A percentile compares a stretch with the other conserved stretches of the same genome.
Evolutionary conservation across 2,113 vertebrate genomes (phyloP).

Genomic region (Urocolius indicus): DNA sequence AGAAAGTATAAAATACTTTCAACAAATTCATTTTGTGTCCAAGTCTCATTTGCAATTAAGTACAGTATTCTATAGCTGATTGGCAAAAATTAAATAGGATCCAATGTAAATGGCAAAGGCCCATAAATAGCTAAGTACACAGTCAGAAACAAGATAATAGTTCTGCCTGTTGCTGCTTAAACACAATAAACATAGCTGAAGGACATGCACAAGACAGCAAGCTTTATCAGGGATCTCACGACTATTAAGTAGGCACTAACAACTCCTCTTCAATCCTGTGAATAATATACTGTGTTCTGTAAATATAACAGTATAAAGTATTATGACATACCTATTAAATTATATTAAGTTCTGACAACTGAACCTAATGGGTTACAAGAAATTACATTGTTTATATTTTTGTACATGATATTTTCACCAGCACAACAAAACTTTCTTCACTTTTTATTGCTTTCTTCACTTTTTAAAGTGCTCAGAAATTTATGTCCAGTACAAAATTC

Average conservation of each 20-base stretch:
- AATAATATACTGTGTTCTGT: background rate
- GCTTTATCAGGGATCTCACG: background rate
- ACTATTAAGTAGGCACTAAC: background rate
- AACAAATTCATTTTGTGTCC: background rate
- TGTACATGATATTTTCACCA: background rate
- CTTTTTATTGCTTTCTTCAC: no score
- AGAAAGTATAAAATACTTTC: background rate
- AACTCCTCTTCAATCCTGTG: background rate
- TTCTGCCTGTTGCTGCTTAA: background rate
- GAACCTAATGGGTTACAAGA: background rate
- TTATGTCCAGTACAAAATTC: background rate
- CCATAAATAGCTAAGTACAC: background rate
- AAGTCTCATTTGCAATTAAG: background rate
- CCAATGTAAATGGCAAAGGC: background rate
- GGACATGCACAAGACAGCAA: background rate
- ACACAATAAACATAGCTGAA: background rate
- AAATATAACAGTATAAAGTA: background rate
- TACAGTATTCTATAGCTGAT: background rate
- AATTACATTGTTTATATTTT: background rate
- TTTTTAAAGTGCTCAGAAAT: background rate
- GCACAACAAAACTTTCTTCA: background rate
- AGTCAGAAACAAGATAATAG: background rate
- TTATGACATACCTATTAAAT: background rate
- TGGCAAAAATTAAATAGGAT: background rate
- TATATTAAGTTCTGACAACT: background rate